Base-by-base conservation (phyloP, 2,888 invertebrate species). In the Neocrepidodera transversa region DNA sequence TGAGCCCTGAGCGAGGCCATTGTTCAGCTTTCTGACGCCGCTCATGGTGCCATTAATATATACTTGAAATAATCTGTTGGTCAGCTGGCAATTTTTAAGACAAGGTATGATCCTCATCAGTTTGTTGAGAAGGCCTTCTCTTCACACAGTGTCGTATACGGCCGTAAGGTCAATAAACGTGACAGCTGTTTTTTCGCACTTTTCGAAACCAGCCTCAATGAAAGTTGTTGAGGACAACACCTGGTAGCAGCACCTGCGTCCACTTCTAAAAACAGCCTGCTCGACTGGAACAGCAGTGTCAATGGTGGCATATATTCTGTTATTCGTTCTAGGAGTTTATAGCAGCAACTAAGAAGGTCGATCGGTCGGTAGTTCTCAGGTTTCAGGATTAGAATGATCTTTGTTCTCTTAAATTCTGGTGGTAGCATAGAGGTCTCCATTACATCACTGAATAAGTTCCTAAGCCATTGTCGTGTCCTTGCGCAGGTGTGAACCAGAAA, bases 1-100 rank as follows among this genome's bases (percentile, higher is more conserved):
- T 13, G 59, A 59, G 3, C 65, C 63, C 36, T 65, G 65, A 18
- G 61, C 58, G 13, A 62, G 48, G 17, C 65, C 63, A 35, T 65
- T 64, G 11, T 64, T 60, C 23, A 60, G 53, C 13, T 14, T 54
- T 47, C 56, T 55, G 13, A 1, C 7, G 13, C 23, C 32, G 43
- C 58, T 60, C 18, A 36, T 48, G 6, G 43, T 32, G 42, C n/a
- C 11, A 10, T 52, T 55, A 42, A 54, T 57, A 13, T 48, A 30
- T 8, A 55, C 63, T 35, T 47, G 55, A 43, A 65, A 65, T 14
- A 16, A 8, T 35, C 64, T 23, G 42, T 66, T 47, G 43, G 30
- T 28, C n/a, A 64, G 60, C 58, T 64, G 60, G 51, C 59, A 52
- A 43, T 58, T 49, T 18, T 13, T 7, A 10, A 2, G 2, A 16